phyloP scores from a whole-genome alignment of 2,888 invertebrate genomes.

The Drosophila colorata region DNA sequence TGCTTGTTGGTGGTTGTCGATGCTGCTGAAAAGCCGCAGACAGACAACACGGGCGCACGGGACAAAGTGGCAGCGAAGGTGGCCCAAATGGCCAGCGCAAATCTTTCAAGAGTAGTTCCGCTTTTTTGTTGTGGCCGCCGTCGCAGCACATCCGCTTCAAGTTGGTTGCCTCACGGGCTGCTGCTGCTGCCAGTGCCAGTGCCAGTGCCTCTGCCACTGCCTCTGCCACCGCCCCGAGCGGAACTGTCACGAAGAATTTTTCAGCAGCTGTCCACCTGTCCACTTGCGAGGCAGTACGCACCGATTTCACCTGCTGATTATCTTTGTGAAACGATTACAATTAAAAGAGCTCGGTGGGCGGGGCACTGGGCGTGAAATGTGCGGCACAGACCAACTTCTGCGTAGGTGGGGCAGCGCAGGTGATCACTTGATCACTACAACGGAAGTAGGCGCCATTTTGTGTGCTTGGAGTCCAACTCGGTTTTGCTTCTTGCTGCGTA shows the following conservation, averaged over 20 bases:
- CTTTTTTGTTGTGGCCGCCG: constrained; percentile 77
- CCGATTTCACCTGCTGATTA: constrained; percentile 26
- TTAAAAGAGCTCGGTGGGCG: constrained; percentile 44
- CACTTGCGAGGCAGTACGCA: constrained; percentile 24
- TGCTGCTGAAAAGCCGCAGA: constrained; percentile 62
- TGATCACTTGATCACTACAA: constrained; percentile 41
- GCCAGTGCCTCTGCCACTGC: no score
- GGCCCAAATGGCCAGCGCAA: constrained; percentile 64
- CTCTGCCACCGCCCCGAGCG: background rate
- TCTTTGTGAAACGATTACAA: constrained; percentile 49
- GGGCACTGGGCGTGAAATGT: constrained; percentile 52
- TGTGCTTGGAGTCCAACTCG: constrained; percentile 1
- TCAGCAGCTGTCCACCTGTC: constrained; percentile 12
- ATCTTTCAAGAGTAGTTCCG: constrained; percentile 86
- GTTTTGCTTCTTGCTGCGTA: constrained; percentile 59
- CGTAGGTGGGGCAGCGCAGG: constrained; percentile 1
- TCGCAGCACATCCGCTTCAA: constrained; percentile 41
- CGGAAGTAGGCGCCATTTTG: constrained; percentile 68
- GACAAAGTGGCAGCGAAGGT: constrained; percentile 56
- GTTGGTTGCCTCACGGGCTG: constrained; percentile 11
- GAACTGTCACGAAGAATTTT: constrained; percentile 38
- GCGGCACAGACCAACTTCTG: constrained; percentile 59
- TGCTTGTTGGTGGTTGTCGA: constrained; percentile 41
- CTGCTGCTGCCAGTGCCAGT: no score
- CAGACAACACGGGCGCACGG: constrained; percentile 39